These are phyloP conservation scores for Dendrocincla fuliginosa DNA, from an alignment of 2,797 vertebrate genomes.

Conservation along the genomic window DNA sequence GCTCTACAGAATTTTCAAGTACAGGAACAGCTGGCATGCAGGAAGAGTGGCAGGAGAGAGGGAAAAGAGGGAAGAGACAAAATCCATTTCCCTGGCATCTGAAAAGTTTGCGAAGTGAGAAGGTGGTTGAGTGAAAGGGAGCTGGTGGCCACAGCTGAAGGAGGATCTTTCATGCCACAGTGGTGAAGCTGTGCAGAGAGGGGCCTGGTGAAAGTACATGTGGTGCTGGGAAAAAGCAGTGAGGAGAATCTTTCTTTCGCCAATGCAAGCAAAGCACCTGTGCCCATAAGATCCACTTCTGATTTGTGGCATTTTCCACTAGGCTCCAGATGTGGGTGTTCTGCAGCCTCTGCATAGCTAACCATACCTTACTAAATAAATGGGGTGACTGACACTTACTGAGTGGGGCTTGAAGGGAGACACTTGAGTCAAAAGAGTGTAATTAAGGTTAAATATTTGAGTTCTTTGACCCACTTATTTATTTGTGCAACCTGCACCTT, in stretches of 20 bases:
- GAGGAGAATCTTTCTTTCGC: not conserved
- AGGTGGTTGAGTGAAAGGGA: not conserved
- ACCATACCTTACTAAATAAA: not conserved
- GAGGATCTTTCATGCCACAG: not conserved
- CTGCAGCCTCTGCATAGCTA: not conserved
- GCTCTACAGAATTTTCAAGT: not conserved
- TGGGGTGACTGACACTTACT: not conserved
- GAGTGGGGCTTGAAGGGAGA: not conserved
- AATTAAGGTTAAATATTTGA: not conserved
- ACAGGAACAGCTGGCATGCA: not conserved
- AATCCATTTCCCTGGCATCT: not conserved
- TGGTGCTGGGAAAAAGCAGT: not conserved
- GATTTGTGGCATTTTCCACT: not conserved
- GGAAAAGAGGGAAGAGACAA: not conserved
- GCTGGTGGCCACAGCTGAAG: not conserved
- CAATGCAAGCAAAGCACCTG: not conserved
- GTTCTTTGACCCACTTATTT: not conserved
- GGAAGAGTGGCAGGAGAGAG: not conserved
- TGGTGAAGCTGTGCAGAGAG: not conserved
- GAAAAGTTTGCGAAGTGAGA: not conserved
- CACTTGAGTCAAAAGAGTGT: not conserved
- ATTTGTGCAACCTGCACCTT: not conserved
- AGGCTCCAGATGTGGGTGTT: not conserved
- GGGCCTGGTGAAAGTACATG: not conserved
- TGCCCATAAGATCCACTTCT: not conserved